Evolutionary conservation across 2,797 vertebrate genomes (phyloP), one percentile per base, ranked within the genome.

Genomic region (Cryptoblepharus egeriae): DNA sequence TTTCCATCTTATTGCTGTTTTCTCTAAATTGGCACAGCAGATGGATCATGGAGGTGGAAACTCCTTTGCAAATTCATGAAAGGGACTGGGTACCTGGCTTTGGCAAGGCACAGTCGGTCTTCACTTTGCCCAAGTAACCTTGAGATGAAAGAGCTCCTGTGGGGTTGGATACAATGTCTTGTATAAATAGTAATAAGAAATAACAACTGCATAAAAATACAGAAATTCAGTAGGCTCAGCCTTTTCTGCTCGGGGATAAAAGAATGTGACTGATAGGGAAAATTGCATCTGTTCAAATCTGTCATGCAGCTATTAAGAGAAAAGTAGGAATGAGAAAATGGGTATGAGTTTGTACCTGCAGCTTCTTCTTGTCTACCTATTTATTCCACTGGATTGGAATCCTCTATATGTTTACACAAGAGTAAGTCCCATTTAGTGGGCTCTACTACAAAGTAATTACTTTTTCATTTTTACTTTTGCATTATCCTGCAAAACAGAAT

Each of bases 1-100:
- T 73, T 88, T 84, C 70, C 13, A 42, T 18, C 45, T 75, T 70
- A n/a, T 28, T 37, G 32, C 32, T 45, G 26, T 10, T 64, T 71
- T 78, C 4, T 45, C 57, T 68, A 68, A 35, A 49, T 42, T 39
- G 18, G 28, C 63, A 77, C 18, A 64, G 39, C 42, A 49, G 6
- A 42, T 76, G 49, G 12, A 68, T 11, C 45, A 28, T 42, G 26
- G 37, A 28, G 65, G 16, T 37, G 49, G 55, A 69, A 68, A 45
- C 24, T 7, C 1, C 8, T 32, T 28, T 35, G 32, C n/a, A 32
- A 45, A 68, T 75, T 37, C 37, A 3, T 57, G 37, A 80, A 65
- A 32, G 30, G 22, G 30, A 55, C 49, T n/a, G 45, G 45, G 32
- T 24, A n/a, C n/a, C n/a, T n/a, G n/a, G 18, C 15, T 32, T 52